Evolutionary conservation across 2,888 invertebrate species (phyloP).

Genomic region (Brachynemurus nebulosus): DNA sequence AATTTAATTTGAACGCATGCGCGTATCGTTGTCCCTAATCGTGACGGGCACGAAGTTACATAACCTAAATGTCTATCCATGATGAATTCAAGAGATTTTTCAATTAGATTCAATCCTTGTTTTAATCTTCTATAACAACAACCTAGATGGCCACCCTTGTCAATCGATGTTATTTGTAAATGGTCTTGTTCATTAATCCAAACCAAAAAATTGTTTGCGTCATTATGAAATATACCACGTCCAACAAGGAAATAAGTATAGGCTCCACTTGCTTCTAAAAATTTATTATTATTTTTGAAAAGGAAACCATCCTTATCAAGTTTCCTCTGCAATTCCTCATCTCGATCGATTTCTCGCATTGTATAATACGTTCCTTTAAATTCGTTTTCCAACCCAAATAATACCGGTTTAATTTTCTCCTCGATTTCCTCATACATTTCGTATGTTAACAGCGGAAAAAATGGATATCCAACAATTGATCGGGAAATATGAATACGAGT

Average conservation of each 20-base stretch:
- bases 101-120: constrained; percentile 36
- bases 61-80: constrained; percentile 47
- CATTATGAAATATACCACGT: constrained; percentile 92
- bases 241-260: constrained; percentile 31
- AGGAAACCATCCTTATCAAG: too few relatives aligned
- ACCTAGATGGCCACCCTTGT: constrained; percentile 83
- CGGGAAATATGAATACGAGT: constrained; percentile 53
- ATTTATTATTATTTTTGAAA: background rate
- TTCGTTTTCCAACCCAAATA: too few relatives aligned
- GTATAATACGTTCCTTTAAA: constrained; percentile 87
- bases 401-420: constrained; percentile 30
- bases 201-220: constrained; percentile 87
- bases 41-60: constrained; percentile 60
- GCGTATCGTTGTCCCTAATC: constrained; percentile 47
- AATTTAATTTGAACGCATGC: constrained; percentile 42
- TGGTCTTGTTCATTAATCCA: constrained; percentile 99
- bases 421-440: constrained; percentile 48
- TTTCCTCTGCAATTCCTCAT: constrained; percentile 55
- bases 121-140: constrained; percentile 46
- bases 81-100: constrained; percentile 38
- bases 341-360: constrained; percentile 82
- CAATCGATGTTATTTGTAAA: constrained; percentile 93
- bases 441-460: constrained; percentile 51
- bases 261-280: too few relatives aligned
- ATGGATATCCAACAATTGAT: constrained; percentile 44